Percentiles rank a stretch among this genome's conserved stretches.
Conservation (phyloP, 2,888 invertebrate species). For the Mimumesa dahlbomi region DNA sequence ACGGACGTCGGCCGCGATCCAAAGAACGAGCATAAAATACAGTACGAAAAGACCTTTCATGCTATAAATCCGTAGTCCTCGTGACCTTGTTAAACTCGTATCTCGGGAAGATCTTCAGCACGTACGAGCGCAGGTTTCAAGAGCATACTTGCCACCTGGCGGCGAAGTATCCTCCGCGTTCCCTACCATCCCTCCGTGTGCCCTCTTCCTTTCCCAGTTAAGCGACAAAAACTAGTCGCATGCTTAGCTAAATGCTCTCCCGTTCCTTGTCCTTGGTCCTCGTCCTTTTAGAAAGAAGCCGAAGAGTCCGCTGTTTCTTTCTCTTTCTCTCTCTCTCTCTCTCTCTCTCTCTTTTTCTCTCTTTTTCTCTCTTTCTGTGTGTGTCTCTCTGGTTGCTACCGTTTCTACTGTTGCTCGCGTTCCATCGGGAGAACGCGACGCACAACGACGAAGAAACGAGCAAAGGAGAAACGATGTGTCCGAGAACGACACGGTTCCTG, state of each 20-base stretch:
- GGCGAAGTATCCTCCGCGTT: slow-evolving; percentile 48
- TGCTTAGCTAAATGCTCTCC: slow-evolving; percentile 76
- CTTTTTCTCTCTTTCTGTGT: slow-evolving; percentile 30
- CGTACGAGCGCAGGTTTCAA: slow-evolving; percentile 61
- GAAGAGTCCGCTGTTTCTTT: slow-evolving; percentile 23
- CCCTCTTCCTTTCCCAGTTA: slow-evolving; percentile 58
- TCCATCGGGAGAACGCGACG: slow-evolving; percentile 35
- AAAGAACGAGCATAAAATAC: slow-evolving; percentile 27
- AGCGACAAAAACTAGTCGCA: slow-evolving; percentile 77
- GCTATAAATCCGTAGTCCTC: slow-evolving; percentile 57
- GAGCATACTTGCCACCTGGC: slow-evolving; percentile 73
- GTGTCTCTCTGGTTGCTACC: slow-evolving; percentile 22
- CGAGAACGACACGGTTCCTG: slow-evolving; percentile 14
- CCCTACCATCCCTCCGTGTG: slow-evolving; percentile 24
- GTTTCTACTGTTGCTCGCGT: slow-evolving; percentile 34
- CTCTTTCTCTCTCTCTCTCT: slow-evolving; percentile 27
- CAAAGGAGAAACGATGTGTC: slow-evolving; percentile 15
- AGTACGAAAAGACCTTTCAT: slow-evolving; percentile 28
- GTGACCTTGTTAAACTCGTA: slow-evolving; percentile 61
- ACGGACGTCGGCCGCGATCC: not conserved
- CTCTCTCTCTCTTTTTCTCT: slow-evolving; percentile 20
- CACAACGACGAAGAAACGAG: slow-evolving; percentile 2
- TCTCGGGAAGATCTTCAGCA: slow-evolving; percentile 61
- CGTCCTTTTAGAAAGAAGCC: slow-evolving; percentile 57
- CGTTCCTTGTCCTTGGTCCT: slow-evolving; percentile 67